Evolutionary conservation across 2,113 vertebrate genomes (phyloP).

Genomic region (Etheostoma cragini): DNA sequence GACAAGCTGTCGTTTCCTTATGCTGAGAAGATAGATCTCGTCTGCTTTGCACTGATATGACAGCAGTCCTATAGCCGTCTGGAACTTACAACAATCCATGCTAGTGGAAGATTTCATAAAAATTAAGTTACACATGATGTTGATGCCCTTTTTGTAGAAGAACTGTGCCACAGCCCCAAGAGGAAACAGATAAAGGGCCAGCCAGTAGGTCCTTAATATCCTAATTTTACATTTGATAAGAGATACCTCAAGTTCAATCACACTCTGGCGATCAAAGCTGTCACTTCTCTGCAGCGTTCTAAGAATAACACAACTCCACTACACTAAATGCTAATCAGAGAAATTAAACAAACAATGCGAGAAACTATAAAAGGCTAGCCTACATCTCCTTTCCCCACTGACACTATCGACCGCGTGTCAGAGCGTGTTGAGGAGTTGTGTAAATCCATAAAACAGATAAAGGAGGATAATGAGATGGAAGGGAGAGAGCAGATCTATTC

Average conservation of each 20-base stretch:
- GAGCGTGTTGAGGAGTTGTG: constrained; percentile 68
- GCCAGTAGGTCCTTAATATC: constrained; percentile 17
- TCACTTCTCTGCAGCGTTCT: background rate
- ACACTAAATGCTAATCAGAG: constrained; percentile 7
- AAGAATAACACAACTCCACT: constrained; percentile 40
- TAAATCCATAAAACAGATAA: constrained; percentile 80
- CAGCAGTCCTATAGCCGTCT: constrained; percentile 1
- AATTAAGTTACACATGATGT: constrained; percentile 53
- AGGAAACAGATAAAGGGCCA: constrained; percentile 35
- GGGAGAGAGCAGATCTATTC: constrained; percentile 76
- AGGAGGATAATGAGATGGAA: constrained; percentile 80
- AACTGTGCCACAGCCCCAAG: constrained; percentile 62
- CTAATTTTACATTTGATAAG: constrained; percentile 57
- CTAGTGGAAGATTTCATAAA: constrained; percentile 8
- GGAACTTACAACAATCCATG: constrained; percentile 24
- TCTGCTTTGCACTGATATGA: constrained; percentile 7
- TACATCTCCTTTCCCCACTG: constrained; percentile 51
- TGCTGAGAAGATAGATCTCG: constrained; percentile 14
- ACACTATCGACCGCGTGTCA: constrained; percentile 63
- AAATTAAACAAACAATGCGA: constrained; percentile 44
- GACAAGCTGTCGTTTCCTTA: constrained; percentile 43
- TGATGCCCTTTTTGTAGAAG: constrained; percentile 61
- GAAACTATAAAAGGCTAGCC: constrained; percentile 26
- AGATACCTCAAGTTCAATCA: constrained; percentile 52
- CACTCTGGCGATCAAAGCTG: constrained; percentile 28